Percentiles rank a stretch among this genome's conserved stretches.
phyloP scores from a whole-genome alignment of 2,797 vertebrate species.

The Myiotriccus ornatus region DNA sequence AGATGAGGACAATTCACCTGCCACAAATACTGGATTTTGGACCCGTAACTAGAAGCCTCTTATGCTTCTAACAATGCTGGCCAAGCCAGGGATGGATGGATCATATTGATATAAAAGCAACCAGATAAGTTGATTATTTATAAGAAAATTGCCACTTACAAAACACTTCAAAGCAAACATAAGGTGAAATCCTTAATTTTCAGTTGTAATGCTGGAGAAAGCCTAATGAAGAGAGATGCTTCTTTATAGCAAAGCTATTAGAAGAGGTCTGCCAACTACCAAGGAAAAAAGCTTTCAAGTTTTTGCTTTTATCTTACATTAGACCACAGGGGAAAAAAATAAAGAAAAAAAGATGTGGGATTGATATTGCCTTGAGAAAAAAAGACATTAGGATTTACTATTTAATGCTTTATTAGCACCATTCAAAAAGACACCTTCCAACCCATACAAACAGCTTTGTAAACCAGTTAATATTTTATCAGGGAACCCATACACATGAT shows the following conservation, averaged over 20 bases:
- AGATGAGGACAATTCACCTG: background rate
- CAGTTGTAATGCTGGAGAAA: background rate
- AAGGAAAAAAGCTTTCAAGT: background rate
- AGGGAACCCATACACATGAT: background rate
- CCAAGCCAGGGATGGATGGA: background rate
- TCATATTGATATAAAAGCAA: background rate
- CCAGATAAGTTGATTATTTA: background rate
- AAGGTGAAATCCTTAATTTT: background rate
- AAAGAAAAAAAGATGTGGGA: fast-evolving
- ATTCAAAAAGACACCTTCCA: background rate
- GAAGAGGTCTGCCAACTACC: background rate
- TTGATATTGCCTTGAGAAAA: background rate
- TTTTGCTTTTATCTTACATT: background rate
- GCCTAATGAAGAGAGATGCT: background rate
- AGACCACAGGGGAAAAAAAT: background rate
- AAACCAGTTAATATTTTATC: background rate
- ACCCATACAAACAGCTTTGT: background rate
- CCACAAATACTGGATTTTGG: background rate
- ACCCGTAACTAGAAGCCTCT: background rate
- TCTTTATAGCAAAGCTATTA: background rate
- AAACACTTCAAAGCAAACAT: background rate
- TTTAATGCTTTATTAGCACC: background rate
- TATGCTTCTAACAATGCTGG: background rate
- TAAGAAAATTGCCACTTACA: background rate
- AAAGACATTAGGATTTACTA: background rate